phyloP scores from a whole-genome alignment of 2,113 vertebrate species.

The Melanerpes aurifrons region DNA sequence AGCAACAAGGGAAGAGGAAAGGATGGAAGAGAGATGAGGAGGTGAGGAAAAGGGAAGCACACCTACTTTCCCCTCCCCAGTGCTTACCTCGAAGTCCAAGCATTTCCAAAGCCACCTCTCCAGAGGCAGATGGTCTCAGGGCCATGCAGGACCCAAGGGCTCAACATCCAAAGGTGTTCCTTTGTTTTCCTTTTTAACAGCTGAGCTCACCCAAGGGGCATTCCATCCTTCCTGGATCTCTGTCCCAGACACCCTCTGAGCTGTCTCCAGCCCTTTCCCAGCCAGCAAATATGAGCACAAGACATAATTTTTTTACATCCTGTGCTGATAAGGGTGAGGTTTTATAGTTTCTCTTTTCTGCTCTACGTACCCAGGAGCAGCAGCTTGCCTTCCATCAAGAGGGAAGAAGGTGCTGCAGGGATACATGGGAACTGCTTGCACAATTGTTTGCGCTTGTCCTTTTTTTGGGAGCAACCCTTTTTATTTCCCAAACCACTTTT shows the following conservation, averaged over 20 bases:
- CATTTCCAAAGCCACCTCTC: not conserved
- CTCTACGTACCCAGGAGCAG: not conserved
- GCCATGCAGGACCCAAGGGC: not conserved
- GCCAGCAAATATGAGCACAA: fast-evolving
- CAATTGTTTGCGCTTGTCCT: not conserved
- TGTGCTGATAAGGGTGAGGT: not conserved
- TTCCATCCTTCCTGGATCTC: fast-evolving
- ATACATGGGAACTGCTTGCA: not conserved
- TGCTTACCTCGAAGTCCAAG: not conserved
- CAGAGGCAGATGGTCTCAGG: not conserved
- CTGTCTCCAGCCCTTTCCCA: not conserved
- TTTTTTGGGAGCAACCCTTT: not conserved
- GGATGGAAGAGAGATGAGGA: not conserved
- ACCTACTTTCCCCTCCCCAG: not conserved
- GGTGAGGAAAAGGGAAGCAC: not conserved
- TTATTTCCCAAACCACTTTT: slow-evolving; percentile 1
- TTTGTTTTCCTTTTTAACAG: not conserved
- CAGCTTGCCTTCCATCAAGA: not conserved
- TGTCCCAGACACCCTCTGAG: not conserved
- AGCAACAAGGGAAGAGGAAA: not conserved
- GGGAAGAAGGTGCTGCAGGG: not conserved
- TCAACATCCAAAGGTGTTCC: not conserved
- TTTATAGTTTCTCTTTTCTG: not conserved
- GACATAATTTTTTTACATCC: not conserved
- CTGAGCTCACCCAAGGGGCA: fast-evolving